Percentiles rank a stretch among this genome's conserved stretches.
These are phyloP conservation scores for Galerucella pusilla DNA, from an alignment of 2,888 invertebrate genomes.

Conservation along the genomic window DNA sequence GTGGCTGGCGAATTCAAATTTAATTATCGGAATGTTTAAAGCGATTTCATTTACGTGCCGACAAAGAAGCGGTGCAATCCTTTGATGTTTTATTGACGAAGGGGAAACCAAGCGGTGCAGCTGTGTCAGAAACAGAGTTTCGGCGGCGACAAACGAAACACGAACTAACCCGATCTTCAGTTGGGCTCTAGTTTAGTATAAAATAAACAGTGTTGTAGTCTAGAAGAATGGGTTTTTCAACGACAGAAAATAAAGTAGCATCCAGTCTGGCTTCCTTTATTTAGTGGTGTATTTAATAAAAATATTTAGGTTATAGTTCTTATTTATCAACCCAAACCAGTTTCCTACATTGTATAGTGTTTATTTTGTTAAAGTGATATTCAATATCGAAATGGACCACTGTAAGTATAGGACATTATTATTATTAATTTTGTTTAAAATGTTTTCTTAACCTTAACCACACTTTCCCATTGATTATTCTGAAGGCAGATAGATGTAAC, in stretches of 20 bases:
- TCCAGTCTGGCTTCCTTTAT: neutral
- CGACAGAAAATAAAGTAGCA: neutral
- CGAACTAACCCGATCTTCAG: neutral
- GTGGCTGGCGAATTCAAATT: too few relatives aligned
- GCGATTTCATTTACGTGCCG: neutral
- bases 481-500: neutral
- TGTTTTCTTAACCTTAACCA: neutral
- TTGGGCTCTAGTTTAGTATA: neutral
- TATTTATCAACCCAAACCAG: neutral
- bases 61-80: neutral
- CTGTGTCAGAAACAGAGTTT: neutral
- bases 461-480: neutral
- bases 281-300: neutral
- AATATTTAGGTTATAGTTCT: slow-evolving; percentile 1
- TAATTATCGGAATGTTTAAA: too few relatives aligned
- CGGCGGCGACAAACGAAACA: neutral
- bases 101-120: neutral
- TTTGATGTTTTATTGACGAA: neutral
- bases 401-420: neutral
- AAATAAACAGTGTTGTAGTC: neutral
- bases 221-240: neutral
- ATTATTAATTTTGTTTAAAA: neutral
- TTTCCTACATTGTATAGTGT: neutral
- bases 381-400: neutral
- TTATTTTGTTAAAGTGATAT: neutral